Evolutionary conservation across 2,888 invertebrate genomes (phyloP).

Genomic region (Yponomeuta cagnagella): DNA sequence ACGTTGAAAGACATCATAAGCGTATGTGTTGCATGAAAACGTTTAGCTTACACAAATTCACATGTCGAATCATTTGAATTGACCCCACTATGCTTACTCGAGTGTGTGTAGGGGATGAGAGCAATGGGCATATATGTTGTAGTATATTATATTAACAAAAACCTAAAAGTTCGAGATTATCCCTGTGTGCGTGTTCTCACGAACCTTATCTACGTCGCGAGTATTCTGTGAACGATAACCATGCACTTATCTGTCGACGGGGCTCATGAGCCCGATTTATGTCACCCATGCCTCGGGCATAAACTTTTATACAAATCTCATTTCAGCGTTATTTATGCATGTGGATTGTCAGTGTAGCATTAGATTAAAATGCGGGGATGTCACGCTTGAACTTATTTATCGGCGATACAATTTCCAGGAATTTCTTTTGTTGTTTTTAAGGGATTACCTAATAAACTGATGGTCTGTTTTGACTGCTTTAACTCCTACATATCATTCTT

Average conservation of each 20-base stretch:
- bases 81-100: no score
- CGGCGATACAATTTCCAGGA: neutral
- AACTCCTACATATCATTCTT: no score
- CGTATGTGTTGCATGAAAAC: no score
- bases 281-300: conserved; percentile 11
- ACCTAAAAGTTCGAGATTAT: conserved; percentile 40
- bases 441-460: no score
- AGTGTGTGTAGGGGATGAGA: no score
- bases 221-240: conserved; percentile 58
- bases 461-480: no score
- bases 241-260: conserved; percentile 52
- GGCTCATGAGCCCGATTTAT: conserved; percentile 39
- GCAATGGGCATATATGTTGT: no score
- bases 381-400: neutral
- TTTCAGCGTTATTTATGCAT: conserved; percentile 1
- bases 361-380: neutral
- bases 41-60: no score
- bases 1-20: no score
- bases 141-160: neutral
- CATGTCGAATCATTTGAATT: no score
- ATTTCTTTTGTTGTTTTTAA: neutral
- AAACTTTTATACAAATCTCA: neutral
- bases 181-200: conserved; percentile 49
- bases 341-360: neutral
- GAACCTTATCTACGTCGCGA: conserved; percentile 51